Percentiles rank a stretch among this genome's conserved stretches.
phyloP scores from a whole-genome alignment of 2,888 invertebrate genomes.

The Ophonus ardosiacus region DNA sequence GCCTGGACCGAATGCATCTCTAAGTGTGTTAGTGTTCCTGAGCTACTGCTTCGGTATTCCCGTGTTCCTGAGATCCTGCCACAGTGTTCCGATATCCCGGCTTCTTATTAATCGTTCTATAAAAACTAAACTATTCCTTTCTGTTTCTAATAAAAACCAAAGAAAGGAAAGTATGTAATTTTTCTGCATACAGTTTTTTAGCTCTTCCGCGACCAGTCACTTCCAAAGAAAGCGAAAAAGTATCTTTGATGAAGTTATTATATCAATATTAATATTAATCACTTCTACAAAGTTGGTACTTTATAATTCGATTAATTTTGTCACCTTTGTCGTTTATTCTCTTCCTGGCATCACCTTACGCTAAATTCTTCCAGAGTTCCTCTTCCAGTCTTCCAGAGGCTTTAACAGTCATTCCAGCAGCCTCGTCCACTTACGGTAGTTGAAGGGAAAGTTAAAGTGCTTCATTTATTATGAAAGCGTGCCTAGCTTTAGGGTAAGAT shows the following conservation, averaged over 20 bases:
- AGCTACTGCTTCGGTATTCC: no score
- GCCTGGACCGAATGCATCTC: no score
- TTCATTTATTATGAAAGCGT: conserved; percentile 54
- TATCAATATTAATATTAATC: not conserved
- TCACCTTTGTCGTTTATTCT: not conserved
- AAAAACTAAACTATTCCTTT: no score
- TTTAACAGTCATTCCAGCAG: conserved; percentile 34
- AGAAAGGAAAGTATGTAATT: no score
- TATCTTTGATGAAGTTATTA: not conserved
- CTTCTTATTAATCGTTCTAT: no score
- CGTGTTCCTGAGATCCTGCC: no score
- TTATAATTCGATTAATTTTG: conserved; percentile 23
- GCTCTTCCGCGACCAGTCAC: no score
- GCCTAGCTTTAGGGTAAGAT: conserved; percentile 43
- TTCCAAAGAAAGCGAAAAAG: no score
- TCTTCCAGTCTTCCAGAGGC: not conserved
- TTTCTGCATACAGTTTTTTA: no score
- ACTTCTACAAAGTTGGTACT: not conserved
- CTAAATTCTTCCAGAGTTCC: not conserved
- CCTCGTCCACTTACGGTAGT: conserved; percentile 35
- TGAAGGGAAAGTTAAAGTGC: conserved; percentile 51
- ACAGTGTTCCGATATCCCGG: no score
- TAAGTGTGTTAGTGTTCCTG: no score
- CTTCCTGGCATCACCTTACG: conserved; percentile 2
- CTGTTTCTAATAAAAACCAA: no score